Evolutionary conservation across 2,797 vertebrate genomes (phyloP), one percentile per base, ranked within the genome.

Genomic region (Hemibagrus guttatus): DNA sequence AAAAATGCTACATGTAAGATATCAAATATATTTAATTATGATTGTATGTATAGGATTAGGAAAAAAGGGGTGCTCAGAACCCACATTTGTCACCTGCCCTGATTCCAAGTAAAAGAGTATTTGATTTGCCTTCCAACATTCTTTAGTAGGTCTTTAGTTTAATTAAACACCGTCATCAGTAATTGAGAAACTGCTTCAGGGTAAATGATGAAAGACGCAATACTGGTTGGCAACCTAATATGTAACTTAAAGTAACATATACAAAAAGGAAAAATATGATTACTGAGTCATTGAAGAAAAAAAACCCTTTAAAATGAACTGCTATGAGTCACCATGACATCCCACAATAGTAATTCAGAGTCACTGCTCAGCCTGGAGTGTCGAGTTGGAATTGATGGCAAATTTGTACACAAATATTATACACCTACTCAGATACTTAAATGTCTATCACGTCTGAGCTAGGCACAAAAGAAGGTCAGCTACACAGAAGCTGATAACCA

Each of bases 391-490:
- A 59, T 59, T 23, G 76, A 11, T 42, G 19, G 76, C 76, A 80
- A 80, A 39, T 80, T 39, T 61, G 35, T 59, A 42, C 76, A 39
- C 76, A 80, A 42, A 80, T 79, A 19, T 58, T 31, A 59, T 16
- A 80, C 56, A 42, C 78, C 21, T 23, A 39, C 35, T 80, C 78
- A 61, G 31, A 61, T 80, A 61, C 58, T 80, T 80, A 39, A 59
- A 80, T 59, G 56, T 80, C 35, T 42, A 61, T 59, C 78, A 80
- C 0, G 6, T 61, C 21, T 61, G 56, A 80, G 39, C 56, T 76
- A 14, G 56, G 19, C 56, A 59, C 31, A 80, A 42, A 80, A 80
- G 31, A 14, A 14, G 9, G 26, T 21, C 6, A 26, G 19, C 31
- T 39, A 80, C 56, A 80, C 19, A 42, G 78, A 35, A 42, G 21